Conservation (phyloP, 2,888 invertebrate species). For the Clepsis dumicolana region DNA sequence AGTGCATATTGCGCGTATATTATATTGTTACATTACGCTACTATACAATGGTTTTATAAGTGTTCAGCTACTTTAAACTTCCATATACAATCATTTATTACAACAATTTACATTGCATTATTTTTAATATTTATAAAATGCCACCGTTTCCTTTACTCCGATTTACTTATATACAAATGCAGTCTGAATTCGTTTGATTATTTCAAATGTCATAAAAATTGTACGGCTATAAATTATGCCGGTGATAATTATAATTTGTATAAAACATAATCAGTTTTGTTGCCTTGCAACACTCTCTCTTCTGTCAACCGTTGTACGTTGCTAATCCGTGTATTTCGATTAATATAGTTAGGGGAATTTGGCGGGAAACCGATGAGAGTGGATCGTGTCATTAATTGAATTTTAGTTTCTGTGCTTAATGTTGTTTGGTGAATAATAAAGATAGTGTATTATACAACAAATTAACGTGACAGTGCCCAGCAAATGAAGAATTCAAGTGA, state of each 20-base stretch:
- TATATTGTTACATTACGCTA: background rate
- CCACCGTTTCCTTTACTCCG: background rate
- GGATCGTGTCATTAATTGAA: no score
- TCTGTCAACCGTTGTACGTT: no score
- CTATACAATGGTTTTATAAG: background rate
- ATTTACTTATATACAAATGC: background rate
- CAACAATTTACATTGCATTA: background rate
- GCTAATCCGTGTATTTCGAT: no score
- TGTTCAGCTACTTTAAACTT: background rate
- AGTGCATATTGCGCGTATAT: background rate
- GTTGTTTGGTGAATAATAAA: no score
- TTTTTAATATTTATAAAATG: background rate
- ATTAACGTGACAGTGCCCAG: no score
- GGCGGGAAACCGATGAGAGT: no score
- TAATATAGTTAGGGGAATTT: no score
- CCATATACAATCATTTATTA: background rate
- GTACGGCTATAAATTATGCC: constrained; percentile 1
- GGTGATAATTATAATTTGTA: constrained; percentile 27
- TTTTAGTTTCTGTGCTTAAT: no score
- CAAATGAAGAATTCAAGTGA: no score
- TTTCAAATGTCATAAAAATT: constrained; percentile 40
- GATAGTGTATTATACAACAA: no score
- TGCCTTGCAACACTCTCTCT: no score
- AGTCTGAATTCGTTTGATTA: background rate
- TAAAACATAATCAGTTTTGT: no score